Conservation (phyloP, 2,113 vertebrate genomes). For the Naja naja region DNA sequence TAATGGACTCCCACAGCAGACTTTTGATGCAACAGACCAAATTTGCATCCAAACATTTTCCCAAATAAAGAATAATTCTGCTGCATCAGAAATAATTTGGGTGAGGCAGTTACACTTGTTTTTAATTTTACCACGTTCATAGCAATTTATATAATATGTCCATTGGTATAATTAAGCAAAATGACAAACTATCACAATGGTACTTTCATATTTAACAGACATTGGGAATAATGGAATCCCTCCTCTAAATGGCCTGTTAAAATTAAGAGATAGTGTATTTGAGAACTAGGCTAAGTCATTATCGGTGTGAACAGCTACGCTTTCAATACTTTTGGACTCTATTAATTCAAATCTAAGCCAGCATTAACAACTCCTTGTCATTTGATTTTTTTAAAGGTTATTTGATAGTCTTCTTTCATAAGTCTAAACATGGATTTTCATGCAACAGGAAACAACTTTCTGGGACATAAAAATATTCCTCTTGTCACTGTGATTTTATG, state of each 20-base stretch:
- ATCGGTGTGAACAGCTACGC: fast-evolving
- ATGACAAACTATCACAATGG: neutral
- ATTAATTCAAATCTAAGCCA: neutral
- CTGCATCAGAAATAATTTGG: neutral
- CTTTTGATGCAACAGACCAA: neutral
- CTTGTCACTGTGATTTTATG: neutral
- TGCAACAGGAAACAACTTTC: neutral
- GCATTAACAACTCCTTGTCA: neutral
- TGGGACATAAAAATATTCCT: neutral
- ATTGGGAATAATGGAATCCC: neutral
- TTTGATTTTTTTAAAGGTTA: neutral
- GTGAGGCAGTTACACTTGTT: neutral
- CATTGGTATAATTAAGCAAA: neutral
- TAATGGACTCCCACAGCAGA: neutral
- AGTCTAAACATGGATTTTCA: neutral
- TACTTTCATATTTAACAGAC: neutral
- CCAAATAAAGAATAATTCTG: neutral
- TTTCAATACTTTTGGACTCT: neutral
- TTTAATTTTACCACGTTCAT: neutral
- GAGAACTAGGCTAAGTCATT: neutral
- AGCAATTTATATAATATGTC: neutral
- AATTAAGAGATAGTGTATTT: neutral
- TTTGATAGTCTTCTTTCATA: conserved; percentile 24
- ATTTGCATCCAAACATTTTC: neutral
- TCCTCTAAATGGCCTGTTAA: neutral